These are phyloP conservation scores for Macroramphosus scolopax DNA, from an alignment of 2,797 vertebrate species.

Conservation along the genomic window DNA sequence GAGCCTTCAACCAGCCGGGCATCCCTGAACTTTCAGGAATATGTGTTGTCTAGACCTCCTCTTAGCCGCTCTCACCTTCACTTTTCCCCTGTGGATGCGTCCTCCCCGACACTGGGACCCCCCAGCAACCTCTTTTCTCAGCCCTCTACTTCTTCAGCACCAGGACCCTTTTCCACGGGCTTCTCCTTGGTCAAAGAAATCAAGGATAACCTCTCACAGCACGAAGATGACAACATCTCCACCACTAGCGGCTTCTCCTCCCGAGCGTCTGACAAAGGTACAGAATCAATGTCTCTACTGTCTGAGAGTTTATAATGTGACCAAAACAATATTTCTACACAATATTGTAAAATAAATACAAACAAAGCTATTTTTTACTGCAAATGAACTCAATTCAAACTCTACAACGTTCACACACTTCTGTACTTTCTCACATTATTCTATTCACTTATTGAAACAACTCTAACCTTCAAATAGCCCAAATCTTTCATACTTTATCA, in stretches of 20 bases:
- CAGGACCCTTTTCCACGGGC: slow-evolving; percentile 77
- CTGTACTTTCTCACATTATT: no score
- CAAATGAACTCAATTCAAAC: no score
- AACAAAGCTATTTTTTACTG: no score
- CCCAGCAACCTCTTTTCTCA: slow-evolving; percentile 80
- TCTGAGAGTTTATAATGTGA: not conserved
- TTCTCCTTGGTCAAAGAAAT: slow-evolving; percentile 97
- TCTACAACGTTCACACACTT: no score
- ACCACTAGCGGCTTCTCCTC: slow-evolving; percentile 99
- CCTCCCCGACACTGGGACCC: slow-evolving; percentile 71
- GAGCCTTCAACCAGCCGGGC: slow-evolving; percentile 91
- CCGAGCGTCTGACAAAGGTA: slow-evolving; percentile 98
- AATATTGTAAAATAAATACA: no score
- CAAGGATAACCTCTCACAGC: slow-evolving; percentile 97
- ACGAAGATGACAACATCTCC: slow-evolving; percentile 99
- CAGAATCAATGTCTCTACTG: not conserved
- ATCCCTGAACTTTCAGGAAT: slow-evolving; percentile 87
- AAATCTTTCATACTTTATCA: no score
- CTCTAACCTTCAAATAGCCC: no score
- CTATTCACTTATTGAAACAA: no score
- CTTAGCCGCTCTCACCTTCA: slow-evolving; percentile 91
- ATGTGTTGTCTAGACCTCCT: slow-evolving; percentile 88
- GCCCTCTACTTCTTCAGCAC: slow-evolving; percentile 89
- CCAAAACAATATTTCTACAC: no score
- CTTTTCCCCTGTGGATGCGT: slow-evolving; percentile 82